Conservation (phyloP, 1,140 invertebrate genomes). For the Drosophila teissieri region DNA sequence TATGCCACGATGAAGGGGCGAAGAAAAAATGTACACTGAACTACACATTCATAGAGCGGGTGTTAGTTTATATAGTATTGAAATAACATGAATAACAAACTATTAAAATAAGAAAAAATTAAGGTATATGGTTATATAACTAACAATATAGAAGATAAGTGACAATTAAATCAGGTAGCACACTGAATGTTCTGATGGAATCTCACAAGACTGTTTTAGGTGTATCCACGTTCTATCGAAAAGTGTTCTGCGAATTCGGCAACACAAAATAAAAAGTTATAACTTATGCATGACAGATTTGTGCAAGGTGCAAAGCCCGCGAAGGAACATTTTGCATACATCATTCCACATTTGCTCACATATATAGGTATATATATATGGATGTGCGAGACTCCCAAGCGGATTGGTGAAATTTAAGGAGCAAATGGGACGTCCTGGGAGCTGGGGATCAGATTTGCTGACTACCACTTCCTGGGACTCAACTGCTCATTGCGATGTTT, state of each 20-base stretch:
- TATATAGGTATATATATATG: not conserved
- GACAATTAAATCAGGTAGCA: no score
- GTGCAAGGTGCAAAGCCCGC: conserved; percentile 75
- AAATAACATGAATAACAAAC: not conserved
- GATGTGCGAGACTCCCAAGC: conserved; percentile 5
- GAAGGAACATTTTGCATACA: conserved; percentile 60
- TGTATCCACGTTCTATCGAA: conserved; percentile 45
- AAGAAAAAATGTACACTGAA: conserved; percentile 11
- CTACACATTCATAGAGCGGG: not conserved
- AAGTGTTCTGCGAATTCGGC: conserved; percentile 68
- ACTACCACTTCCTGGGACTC: conserved; percentile 42
- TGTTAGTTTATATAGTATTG: not conserved
- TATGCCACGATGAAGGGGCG: conserved; percentile 45
- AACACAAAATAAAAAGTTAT: conserved; percentile 77
- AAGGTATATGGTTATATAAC: no score
- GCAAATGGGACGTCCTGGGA: conserved; percentile 10
- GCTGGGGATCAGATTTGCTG: conserved; percentile 27
- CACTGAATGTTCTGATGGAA: no score
- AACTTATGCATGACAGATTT: conserved; percentile 78
- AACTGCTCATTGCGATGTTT: conserved; percentile 72
- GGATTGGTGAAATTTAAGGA: conserved; percentile 20
- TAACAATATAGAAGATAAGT: no score
- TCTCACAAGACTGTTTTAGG: not conserved
- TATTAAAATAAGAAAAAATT: no score
- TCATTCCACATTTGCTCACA: conserved; percentile 33